Base-by-base conservation (phyloP, 2,888 invertebrate species). In the Ganaspis brasiliensis region DNA sequence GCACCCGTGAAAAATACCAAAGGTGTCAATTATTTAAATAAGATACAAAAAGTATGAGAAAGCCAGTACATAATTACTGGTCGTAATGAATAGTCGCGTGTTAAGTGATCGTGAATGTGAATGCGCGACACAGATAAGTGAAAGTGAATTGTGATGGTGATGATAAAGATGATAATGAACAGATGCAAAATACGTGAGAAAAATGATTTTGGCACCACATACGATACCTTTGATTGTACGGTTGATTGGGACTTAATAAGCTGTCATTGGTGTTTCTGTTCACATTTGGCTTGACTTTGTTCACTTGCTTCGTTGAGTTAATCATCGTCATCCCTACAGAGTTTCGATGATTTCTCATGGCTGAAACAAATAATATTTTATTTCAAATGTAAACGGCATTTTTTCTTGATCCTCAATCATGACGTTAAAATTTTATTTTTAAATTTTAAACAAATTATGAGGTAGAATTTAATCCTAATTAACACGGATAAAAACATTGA, bases 211-310 rank as follows among this genome's bases (percentile, higher is more conserved):
- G 72, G 37, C 70, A 49, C 67, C 61, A 72, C 37, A 52, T 56
- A 81, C 80, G 78, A 81, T 91, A 92, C 94, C 94, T 93, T 87
- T 94, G 94, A 91, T 95, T 95, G 91, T 95, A 95, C 82, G 95
- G 95, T 82, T 95, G 94, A 88, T 89, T 92, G 70, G 94, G 94
- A 86, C 94, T 94, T 74, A 92, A 94, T 91, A 95, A 93, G 92
- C 95, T 95, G 87, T 97, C 97, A 52, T 95, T 94, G 72, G 95
- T 94, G 78, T 94, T 94, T 91, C 97, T 94, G 90, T 96, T 97
- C 79, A 97, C 96, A 88, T 96, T 97, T 61, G 97, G 97, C 91
- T 97, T 97, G 87, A 97, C 97, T 92, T 97, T 97, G 93, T 97
- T 97, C 90, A 97, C 96, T 92, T 97, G 97, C 89, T 97, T 95